A percentile compares a stretch with the other conserved stretches of the same genome.
Conservation (phyloP, 1,140 invertebrate species). For the Dinothrombium tinctorium region DNA sequence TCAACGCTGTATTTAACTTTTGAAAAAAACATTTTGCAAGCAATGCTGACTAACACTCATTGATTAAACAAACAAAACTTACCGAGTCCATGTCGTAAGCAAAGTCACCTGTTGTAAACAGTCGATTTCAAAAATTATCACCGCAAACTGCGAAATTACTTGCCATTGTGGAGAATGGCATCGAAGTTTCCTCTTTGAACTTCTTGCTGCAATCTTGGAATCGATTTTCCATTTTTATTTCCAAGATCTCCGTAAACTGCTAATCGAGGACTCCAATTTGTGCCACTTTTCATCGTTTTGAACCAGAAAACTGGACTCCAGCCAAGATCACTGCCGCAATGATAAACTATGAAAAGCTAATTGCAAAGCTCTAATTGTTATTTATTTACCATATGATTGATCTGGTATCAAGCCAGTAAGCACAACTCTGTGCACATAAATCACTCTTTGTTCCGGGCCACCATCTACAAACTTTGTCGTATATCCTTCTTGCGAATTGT, state of each 20-base stretch:
- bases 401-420: conserved; percentile 32
- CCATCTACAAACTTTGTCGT: conserved; percentile 49
- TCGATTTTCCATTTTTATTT: conserved; percentile 52
- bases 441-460: conserved; percentile 26
- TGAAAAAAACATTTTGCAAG: no score
- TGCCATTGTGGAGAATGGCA: conserved; percentile 63
- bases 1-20: no score
- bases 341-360: conserved; percentile 6
- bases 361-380: conserved; percentile 10
- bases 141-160: background rate
- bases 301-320: conserved; percentile 13
- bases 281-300: conserved; percentile 5
- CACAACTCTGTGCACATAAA: conserved; percentile 56
- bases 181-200: conserved; percentile 51
- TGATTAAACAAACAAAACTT: conserved; percentile 16
- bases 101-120: conserved; percentile 36
- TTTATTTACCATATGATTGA: conserved; percentile 33
- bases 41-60: background rate
- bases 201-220: conserved; percentile 54
- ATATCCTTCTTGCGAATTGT: conserved; percentile 29
- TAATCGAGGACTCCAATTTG: conserved; percentile 20
- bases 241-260: conserved; percentile 80
- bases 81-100: conserved; percentile 76
- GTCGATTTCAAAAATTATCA: background rate
- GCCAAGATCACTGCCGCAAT: conserved; percentile 9